Evolutionary conservation across 2,888 invertebrate genomes (phyloP), one percentile per base, ranked within the genome.

Genomic region (Drosophila suboccidentalis): DNA sequence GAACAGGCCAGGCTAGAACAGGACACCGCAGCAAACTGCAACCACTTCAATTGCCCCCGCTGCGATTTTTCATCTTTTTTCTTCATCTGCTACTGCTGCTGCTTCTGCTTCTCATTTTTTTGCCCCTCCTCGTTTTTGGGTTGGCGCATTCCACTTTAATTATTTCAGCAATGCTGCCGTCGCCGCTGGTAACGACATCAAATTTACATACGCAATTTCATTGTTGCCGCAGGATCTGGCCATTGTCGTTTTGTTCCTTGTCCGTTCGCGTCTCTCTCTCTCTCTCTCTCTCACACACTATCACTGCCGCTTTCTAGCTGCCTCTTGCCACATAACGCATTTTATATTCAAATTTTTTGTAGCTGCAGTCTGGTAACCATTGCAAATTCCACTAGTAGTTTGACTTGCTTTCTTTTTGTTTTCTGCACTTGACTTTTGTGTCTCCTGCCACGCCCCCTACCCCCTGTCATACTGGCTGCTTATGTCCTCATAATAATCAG

Each of bases 191-290:
- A 89, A 86, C 88, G 87, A 88, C 89, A 90, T 89, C 73, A 86
- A 90, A 89, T 89, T 89, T 89, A 88, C 89, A 89, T 89, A 89
- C 84, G 89, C 90, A 89, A 87, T 89, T 87, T 86, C 86, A 86
- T 88, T 88, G 88, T 88, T 87, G 89, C 82, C 89, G 84, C 80
- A 82, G 85, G 86, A 85, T 77, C 89, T 83, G 79, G 66, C 82
- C 79, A 75, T 78, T 78, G 79, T 79, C 79, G 68, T 71, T 39
- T 51, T 78, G 66, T 59, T 80, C 58, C 29, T 50, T 54, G 58
- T 38, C 51, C 53, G 54, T 59, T 41, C 32, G 39, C 46, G 47
- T 46, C 22, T 22, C 68, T 32, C 15, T 54, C 49, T 32, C 61
- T 46, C n/a, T 3, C 17, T 8, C 39, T 26, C 13, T 46, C 47